Evolutionary conservation across 2,888 invertebrate species (phyloP).

Genomic region (Hedychridium roseum): DNA sequence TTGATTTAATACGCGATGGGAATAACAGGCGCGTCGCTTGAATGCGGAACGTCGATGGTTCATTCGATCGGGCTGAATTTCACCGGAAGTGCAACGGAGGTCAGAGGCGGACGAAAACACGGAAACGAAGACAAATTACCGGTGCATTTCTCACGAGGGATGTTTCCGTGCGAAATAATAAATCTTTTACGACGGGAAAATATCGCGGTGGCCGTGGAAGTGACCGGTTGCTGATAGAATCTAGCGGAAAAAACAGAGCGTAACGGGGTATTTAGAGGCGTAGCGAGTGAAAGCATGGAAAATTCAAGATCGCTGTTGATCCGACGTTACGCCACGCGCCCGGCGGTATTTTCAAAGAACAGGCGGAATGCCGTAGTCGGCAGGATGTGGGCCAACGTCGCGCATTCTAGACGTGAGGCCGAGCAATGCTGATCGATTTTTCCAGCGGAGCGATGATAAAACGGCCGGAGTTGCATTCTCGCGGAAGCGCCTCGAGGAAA

Average conservation of each 20-base stretch:
- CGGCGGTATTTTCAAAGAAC: constrained; percentile 19
- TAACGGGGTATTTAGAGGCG: constrained; percentile 16
- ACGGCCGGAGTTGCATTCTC: no score
- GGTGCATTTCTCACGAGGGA: neutral
- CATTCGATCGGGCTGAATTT: neutral
- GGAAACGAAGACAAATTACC: neutral
- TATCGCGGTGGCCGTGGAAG: constrained; percentile 21
- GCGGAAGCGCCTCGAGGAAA: no score
- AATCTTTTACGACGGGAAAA: no score
- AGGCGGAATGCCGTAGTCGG: constrained; percentile 6
- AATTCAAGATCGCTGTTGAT: constrained; percentile 25
- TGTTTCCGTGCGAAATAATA: neutral
- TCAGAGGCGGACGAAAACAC: neutral
- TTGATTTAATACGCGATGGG: no score
- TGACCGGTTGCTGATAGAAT: constrained; percentile 1
- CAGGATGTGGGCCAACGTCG: constrained; percentile 30
- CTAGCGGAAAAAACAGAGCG: constrained; percentile 13
- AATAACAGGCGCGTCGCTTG: no score
- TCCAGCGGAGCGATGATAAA: no score
- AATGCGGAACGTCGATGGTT: neutral
- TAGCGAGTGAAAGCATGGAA: constrained; percentile 14
- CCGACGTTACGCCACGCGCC: neutral
- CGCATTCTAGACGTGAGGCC: constrained; percentile 11
- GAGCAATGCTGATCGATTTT: no score
- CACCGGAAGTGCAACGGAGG: neutral